Percentiles rank a stretch among this genome's conserved stretches.
These are phyloP conservation scores for Clarias pachynema DNA, from an alignment of 2,797 vertebrate species.

Conservation along the genomic window DNA sequence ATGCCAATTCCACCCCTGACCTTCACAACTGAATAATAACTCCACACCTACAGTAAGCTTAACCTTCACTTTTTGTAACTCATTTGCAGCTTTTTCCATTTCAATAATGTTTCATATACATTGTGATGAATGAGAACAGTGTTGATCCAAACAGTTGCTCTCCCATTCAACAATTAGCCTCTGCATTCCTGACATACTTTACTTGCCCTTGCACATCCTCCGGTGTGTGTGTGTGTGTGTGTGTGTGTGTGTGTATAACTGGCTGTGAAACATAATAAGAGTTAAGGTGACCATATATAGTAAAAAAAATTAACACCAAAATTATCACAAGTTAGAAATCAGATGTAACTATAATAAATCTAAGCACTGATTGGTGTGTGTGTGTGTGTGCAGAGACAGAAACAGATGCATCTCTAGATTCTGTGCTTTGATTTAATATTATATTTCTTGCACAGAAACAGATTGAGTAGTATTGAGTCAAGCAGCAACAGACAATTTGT, in stretches of 20 bases:
- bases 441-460: neutral
- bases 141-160: slow-evolving; percentile 11
- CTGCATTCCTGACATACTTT: slow-evolving; percentile 35
- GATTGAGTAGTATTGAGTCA: neutral
- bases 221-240: neutral
- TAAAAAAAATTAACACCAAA: neutral
- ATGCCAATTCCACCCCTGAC: neutral
- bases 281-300: neutral
- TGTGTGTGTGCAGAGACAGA: neutral
- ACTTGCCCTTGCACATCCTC: slow-evolving; percentile 31
- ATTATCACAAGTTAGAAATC: neutral
- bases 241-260: neutral
- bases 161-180: neutral
- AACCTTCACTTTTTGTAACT: too few species aligned
- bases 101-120: neutral
- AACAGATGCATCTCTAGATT: neutral
- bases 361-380: neutral
- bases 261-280: neutral
- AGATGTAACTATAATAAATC: neutral
- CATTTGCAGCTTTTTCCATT: neutral
- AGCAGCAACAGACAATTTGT: neutral
- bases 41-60: neutral
- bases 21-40: neutral
- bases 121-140: neutral
- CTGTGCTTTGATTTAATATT: neutral